Evolutionary conservation across 1,140 invertebrate species (phyloP), one percentile per base, ranked within the genome.

Genomic region (Lordiphosa clarofinis): DNA sequence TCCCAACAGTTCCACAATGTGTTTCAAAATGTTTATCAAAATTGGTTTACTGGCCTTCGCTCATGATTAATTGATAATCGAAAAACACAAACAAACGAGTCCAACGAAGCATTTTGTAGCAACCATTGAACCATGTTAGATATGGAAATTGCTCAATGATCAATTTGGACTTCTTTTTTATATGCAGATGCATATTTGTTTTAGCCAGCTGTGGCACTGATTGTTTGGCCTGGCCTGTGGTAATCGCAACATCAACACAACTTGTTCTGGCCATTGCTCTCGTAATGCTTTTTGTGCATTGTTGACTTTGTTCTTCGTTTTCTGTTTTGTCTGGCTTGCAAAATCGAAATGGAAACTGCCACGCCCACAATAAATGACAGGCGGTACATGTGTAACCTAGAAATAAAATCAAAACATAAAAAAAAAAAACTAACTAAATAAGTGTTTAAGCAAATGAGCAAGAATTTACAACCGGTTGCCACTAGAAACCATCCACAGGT

Each of bases 301-400:
- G 59, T 37, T 47, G 62, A 46, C 50, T 24, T 48, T 21, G 50
- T 54, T 54, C 50, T 54, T 52, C 11, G 37, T 15, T 40, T n/a
- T 12, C 19, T 33, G 48, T 48, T 33, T 13, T 31, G 31, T 28
- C 4, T 7, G 8, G 42, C 15, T 76, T 75, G 43, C 56, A 50
- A 70, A 69, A 66, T 62, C 54, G 39, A 52, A 75, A 70, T 46
- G 40, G 44, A 64, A 60, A 53, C 39, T 39, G 15, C 43, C 43
- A 46, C 43, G 43, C 43, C 43, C 31, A 46, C 43, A 74, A 81
- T 50, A 54, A 65, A 64, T 60, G 60, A 38, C 38, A 35, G 36
- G 37, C 40, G 36, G 38, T 38, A 54, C 39, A 52, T 44, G 38
- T 40, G 55, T 38, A 39, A 19, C 42, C 31, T 54, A 55, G 36